Evolutionary conservation across 2,113 vertebrate genomes (phyloP), one percentile per base, ranked within the genome.

Genomic region (Picathartes gymnocephalus): DNA sequence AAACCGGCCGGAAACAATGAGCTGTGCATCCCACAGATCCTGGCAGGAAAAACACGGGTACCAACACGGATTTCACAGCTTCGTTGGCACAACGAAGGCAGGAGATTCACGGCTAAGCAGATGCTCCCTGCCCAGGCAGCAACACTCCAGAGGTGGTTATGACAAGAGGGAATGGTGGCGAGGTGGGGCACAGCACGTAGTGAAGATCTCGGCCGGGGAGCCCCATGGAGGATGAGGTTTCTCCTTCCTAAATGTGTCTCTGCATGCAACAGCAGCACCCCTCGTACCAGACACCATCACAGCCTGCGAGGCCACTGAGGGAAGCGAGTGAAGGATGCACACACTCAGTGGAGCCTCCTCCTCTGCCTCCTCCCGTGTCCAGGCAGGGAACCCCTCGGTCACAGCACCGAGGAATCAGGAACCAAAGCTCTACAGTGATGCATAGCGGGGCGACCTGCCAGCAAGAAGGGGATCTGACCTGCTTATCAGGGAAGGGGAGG

Each of bases 21-120:
- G 93, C 87, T 64, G 91, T 20, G 72, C 37, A 6, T 35, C 84
- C 95, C 89, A 28, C 25, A 27, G 60, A 33, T 23, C 25, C 94
- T 45, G 64, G 88, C 3, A 6, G 84, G 77, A 62, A 28, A 90
- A 56, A 35, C 77, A 66, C 2, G 12, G 89, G 93, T 50, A 95
- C 94, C 95, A 61, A 68, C 48, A 39, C 0, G 24, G 89, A 39
- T n/a, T 95, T 96, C 96, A 96, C 95, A 96, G 96, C 95, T 94
- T 92, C 12, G 48, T 1, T 94, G 94, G 89, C 93, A 92, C 73
- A 53, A 2, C n/a, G 27, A 45, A 76, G 81, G 86, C 0, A 2
- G 88, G 87, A 86, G 95, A 74, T 45, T 70, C 66, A 6, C 10
- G 2, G 1, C 77, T 22, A 69, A 44, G 24, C 3, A 6, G 77